phyloP scores from a whole-genome alignment of 2,113 vertebrate species.

The Rhinopomastus cyanomelas region DNA sequence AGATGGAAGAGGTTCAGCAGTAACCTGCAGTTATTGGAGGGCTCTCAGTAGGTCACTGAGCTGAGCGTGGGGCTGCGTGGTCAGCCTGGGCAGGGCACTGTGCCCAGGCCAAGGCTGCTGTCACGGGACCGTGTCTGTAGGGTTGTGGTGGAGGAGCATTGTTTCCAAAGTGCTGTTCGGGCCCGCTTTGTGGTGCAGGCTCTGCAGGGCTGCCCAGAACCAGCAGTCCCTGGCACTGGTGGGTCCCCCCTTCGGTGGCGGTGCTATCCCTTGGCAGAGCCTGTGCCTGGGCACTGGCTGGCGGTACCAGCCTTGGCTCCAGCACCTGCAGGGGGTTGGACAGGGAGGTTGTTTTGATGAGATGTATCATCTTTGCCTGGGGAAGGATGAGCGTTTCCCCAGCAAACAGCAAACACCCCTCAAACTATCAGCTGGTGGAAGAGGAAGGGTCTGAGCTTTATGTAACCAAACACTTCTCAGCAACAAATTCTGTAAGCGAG shows the following conservation, averaged over 20 bases:
- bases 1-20: constrained; percentile 18
- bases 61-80: background rate
- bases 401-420: background rate
- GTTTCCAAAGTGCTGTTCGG: background rate
- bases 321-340: background rate
- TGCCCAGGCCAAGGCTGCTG: background rate
- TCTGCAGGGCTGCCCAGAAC: background rate
- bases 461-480: background rate
- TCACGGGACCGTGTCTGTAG: fast-evolving
- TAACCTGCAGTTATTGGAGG: background rate
- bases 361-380: background rate
- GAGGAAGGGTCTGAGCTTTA: constrained; percentile 9
- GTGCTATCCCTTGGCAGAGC: fast-evolving
- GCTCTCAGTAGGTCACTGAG: background rate
- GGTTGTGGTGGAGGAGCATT: background rate
- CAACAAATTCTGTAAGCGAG: background rate
- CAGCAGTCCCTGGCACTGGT: fast-evolving
- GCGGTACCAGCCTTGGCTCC: background rate
- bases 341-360: background rate
- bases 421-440: background rate
- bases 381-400: background rate
- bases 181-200: fast-evolving
- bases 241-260: background rate
- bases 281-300: fast-evolving
- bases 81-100: background rate